These are phyloP conservation scores for Syrmaticus mikado DNA, from an alignment of 2,113 vertebrate species.

Conservation along the genomic window DNA sequence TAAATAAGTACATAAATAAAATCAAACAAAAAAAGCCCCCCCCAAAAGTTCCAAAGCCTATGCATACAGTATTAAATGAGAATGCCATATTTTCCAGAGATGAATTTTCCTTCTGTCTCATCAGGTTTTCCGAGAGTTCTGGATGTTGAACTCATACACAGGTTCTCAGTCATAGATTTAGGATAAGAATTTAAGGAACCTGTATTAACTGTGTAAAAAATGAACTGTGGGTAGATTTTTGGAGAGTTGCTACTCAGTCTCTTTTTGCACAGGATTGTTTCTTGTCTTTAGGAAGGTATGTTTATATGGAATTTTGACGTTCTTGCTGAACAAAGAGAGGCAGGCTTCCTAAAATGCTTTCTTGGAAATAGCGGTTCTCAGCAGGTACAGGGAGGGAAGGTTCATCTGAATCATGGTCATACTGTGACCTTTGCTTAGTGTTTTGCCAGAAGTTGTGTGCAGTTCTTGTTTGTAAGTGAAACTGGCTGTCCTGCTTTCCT, in stretches of 20 bases:
- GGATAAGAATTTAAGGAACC: neutral
- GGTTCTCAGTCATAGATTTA: neutral
- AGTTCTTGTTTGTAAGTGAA: neutral
- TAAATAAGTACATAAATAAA: neutral
- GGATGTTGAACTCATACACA: neutral
- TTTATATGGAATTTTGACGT: neutral
- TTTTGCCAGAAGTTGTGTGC: neutral
- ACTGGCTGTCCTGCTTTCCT: neutral
- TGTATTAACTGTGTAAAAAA: neutral
- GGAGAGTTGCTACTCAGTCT: neutral
- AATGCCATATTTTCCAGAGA: neutral
- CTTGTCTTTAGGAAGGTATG: neutral
- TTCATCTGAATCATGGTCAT: neutral
- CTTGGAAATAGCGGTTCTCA: neutral
- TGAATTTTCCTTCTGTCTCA: neutral
- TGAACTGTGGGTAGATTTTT: neutral
- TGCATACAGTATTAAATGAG: neutral
- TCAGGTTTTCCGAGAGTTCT: neutral
- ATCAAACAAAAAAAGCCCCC: too few species aligned
- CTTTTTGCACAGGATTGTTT: neutral
- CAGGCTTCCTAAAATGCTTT: neutral
- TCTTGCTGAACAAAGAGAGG: neutral
- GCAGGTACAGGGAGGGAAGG: neutral
- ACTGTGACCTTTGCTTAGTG: neutral
- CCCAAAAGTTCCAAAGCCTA: neutral